Base-by-base conservation (phyloP, 2,888 invertebrate genomes). In the Macrosoma leucophasiata region DNA sequence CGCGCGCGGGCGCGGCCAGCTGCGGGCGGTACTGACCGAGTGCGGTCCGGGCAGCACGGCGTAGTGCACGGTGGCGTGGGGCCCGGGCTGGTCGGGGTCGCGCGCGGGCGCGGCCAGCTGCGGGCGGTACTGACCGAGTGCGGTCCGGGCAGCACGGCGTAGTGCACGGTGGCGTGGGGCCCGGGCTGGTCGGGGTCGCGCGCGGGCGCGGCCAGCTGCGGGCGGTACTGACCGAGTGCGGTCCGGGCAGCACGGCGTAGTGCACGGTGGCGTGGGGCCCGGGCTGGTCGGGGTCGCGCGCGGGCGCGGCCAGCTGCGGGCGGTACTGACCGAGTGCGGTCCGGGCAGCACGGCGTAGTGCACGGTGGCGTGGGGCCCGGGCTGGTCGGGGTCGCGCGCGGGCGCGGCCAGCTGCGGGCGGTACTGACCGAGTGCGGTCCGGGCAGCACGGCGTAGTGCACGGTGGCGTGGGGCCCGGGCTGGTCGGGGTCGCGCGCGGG, bases 251-350 rank as follows among this genome's bases (percentile, higher is more conserved):
- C 39, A 96, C 90, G 24, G 90, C 87, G 73, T 96, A 96, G 62
- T 91, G 91, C 17, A 96, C 90, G 3, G 93, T 94, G 19, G 94
- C 93, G 72, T 91, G 95, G 4, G 95, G 93, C 4, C 95, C 95
- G 26, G 92, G 91, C 73, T 95, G 95, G 84, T 96, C 96, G 18
- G 89, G 89, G 76, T 96, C 96, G 8, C 88, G 65, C 2, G 95
- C 95, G 36, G 91, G 86, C 14, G 94, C 91, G 2, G 91, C 90
- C n/a, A 93, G 79, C 30, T n/a, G n/a, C n/a, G n/a, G n/a, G n/a
- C n/a, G n/a, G 18, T 28, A 66, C 82, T 79, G 57, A 90, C 90
- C 15, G 92, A 88, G 70, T 92, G 86, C 0, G 89, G 88, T n/a
- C 94, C 94, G 0, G 92, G 89, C 41, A 93, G 84, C 39, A 96